Conservation (phyloP, 2,888 invertebrate species). For the Abscondita cerata region DNA sequence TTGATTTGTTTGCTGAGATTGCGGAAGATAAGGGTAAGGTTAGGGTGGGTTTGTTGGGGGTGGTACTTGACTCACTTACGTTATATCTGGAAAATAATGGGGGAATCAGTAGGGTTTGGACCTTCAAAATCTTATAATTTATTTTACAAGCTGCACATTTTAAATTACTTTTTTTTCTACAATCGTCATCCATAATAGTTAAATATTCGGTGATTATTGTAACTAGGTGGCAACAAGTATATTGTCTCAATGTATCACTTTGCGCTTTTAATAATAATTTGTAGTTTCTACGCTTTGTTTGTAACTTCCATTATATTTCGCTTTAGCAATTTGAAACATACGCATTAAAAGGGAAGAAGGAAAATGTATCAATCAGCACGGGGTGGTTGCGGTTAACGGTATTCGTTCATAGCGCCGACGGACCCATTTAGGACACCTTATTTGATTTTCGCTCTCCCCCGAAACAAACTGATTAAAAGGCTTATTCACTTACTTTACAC, state of each 20-base stretch:
- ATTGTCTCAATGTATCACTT: too few species aligned
- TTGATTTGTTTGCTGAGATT: constrained; percentile 55
- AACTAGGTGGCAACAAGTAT: too few species aligned
- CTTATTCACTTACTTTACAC: constrained; percentile 39
- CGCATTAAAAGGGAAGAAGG: constrained; percentile 31
- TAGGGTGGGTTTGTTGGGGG: constrained; percentile 43
- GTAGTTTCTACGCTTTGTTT: too few species aligned
- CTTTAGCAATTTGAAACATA: too few species aligned
- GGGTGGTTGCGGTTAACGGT: constrained; percentile 42
- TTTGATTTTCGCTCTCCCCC: constrained; percentile 45
- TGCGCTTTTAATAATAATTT: too few species aligned
- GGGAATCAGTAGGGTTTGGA: constrained; percentile 41
- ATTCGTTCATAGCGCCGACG: constrained; percentile 42
- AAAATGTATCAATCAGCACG: constrained; percentile 41
- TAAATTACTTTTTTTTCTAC: too few species aligned
- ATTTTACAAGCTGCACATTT: background rate
- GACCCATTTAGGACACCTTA: constrained; percentile 47
- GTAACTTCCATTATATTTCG: too few species aligned
- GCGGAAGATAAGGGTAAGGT: constrained; percentile 42
- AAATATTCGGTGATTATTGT: too few species aligned
- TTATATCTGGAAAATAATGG: constrained; percentile 52
- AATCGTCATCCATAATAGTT: too few species aligned
- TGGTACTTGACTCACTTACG: constrained; percentile 55
- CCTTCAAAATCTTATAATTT: constrained; percentile 8
- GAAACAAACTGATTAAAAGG: constrained; percentile 41